phyloP scores from a whole-genome alignment of 2,797 vertebrate species.

The Arnoldichthys spilopterus region DNA sequence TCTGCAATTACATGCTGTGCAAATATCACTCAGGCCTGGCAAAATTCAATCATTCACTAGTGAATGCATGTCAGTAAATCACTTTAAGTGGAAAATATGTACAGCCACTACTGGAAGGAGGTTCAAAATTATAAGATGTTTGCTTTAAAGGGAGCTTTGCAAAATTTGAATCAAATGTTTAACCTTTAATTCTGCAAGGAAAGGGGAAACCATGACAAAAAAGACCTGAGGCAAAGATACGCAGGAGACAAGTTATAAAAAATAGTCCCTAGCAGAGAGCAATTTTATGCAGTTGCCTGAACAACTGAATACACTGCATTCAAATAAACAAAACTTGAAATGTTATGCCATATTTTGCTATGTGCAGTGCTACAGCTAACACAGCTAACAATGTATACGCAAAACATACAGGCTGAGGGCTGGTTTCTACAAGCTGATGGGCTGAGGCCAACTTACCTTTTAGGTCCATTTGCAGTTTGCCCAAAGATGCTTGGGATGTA shows the following conservation, averaged over 20 bases:
- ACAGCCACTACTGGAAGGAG: conserved; percentile 45
- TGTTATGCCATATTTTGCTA: neutral
- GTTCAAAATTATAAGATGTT: conserved; percentile 52
- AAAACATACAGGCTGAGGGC: neutral
- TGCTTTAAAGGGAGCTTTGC: conserved; percentile 60
- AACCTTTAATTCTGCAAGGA: conserved; percentile 36
- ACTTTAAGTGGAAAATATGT: conserved; percentile 67
- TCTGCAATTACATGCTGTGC: conserved; percentile 85
- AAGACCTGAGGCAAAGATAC: conserved; percentile 14
- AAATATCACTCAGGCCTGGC: conserved; percentile 84
- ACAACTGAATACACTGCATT: conserved; percentile 17
- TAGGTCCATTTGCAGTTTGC: neutral
- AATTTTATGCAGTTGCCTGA: conserved; percentile 13
- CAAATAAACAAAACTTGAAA: conserved; percentile 3
- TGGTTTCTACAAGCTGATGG: neutral
- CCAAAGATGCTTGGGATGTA: conserved; percentile 1
- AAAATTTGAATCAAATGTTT: conserved; percentile 46
- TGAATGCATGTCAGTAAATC: conserved; percentile 82
- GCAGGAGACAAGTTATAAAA: conserved; percentile 13
- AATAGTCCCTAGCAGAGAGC: neutral
- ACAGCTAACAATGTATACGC: neutral
- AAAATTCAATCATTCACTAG: conserved; percentile 70
- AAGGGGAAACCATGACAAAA: conserved; percentile 4
- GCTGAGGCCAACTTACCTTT: neutral
- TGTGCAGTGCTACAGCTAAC: neutral